phyloP scores from a whole-genome alignment of 1,140 invertebrate species.

The Drosophila busckii region DNA sequence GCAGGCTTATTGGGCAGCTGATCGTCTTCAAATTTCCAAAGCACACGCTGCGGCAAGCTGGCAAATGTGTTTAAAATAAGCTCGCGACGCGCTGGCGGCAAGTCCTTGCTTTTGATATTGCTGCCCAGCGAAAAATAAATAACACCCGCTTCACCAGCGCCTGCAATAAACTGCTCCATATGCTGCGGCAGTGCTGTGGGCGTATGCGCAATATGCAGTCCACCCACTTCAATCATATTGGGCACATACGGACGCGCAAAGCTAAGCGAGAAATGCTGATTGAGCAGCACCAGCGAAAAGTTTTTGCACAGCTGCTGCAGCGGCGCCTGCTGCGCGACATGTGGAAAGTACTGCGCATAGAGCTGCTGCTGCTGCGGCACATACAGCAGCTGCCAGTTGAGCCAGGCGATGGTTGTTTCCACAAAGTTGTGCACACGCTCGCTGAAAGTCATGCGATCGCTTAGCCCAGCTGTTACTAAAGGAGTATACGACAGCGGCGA shows the following conservation, averaged over 20 bases:
- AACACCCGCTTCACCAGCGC: slow-evolving; percentile 80
- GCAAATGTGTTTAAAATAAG: slow-evolving; percentile 81
- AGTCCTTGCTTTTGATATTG: slow-evolving; percentile 81
- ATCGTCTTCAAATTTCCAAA: slow-evolving; percentile 86
- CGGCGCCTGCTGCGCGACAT: slow-evolving; percentile 68
- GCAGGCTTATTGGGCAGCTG: slow-evolving; percentile 80
- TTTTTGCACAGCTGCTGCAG: slow-evolving; percentile 72
- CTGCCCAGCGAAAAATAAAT: slow-evolving; percentile 84
- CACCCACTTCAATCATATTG: slow-evolving; percentile 82
- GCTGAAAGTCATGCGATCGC: slow-evolving; percentile 78
- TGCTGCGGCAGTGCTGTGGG: slow-evolving; percentile 77
- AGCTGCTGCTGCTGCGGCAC: slow-evolving; percentile 61
- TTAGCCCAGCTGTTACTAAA: slow-evolving; percentile 45
- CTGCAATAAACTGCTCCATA: slow-evolving; percentile 81
- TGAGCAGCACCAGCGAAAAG: slow-evolving; percentile 80
- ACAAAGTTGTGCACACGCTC: slow-evolving; percentile 78
- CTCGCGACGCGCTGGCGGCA: slow-evolving; percentile 79
- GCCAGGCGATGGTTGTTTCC: slow-evolving; percentile 26
- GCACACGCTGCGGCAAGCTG: slow-evolving; percentile 81
- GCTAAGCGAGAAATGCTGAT: slow-evolving; percentile 81
- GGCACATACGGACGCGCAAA: slow-evolving; percentile 80
- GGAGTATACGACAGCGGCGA: slow-evolving; percentile 73
- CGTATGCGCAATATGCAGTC: slow-evolving; percentile 80
- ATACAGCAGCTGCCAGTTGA: slow-evolving; percentile 33
- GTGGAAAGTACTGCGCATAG: slow-evolving; percentile 67